Evolutionary conservation across 2,113 vertebrate genomes (phyloP).

Genomic region (Psittacara wagleri): DNA sequence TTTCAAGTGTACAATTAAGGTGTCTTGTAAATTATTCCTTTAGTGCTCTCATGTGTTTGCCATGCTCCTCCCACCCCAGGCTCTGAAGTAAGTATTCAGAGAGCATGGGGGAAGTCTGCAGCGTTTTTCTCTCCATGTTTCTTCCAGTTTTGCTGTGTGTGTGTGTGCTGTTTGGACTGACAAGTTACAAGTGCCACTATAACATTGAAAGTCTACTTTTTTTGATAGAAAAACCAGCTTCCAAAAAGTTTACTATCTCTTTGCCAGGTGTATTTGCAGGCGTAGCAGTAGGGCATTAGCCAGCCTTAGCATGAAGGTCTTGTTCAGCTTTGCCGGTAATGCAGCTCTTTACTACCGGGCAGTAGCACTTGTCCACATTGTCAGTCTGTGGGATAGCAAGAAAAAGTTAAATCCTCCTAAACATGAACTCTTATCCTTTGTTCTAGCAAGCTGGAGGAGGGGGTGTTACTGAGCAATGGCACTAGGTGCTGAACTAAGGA

Average conservation of each 20-base stretch:
- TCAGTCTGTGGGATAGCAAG: background rate
- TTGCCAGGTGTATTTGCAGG: background rate
- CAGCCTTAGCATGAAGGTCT: background rate
- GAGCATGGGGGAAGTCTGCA: fast-evolving
- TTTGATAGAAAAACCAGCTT: background rate
- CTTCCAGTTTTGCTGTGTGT: background rate
- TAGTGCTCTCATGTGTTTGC: background rate
- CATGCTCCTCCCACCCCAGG: fast-evolving
- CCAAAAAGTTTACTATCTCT: background rate
- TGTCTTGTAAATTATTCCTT: background rate
- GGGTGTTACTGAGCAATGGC: background rate
- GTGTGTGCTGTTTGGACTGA: background rate
- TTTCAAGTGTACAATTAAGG: background rate
- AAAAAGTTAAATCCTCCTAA: background rate
- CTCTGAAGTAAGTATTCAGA: background rate
- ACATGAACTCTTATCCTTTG: background rate
- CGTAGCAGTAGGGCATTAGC: background rate
- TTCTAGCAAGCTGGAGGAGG: background rate
- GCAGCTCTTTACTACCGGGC: background rate
- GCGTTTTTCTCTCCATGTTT: fast-evolving
- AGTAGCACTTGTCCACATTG: background rate
- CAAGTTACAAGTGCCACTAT: background rate
- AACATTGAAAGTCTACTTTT: background rate
- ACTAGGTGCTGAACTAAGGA: background rate
- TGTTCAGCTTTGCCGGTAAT: background rate